Base-by-base conservation (phyloP, 1,140 invertebrate genomes). In the Neodiprion pinetum region DNA sequence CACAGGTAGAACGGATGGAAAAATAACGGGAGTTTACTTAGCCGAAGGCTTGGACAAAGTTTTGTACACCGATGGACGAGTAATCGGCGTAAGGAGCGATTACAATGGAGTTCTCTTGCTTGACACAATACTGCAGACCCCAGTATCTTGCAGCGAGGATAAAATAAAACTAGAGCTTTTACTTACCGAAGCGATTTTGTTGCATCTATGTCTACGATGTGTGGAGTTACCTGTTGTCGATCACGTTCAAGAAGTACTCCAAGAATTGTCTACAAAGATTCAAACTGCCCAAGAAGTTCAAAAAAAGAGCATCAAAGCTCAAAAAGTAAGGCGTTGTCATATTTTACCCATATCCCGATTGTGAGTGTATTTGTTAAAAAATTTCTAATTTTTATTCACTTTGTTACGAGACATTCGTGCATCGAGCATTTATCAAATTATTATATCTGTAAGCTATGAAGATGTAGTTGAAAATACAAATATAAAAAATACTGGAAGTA, bases 91-190 rank as follows among this genome's bases (percentile, higher is more conserved):
- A 53, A 91, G 97, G 71, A 93, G 94, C 69, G 96, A 97, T 85
- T 95, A 97, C 81, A 96, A 96, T 90, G 96, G 96, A 75, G 95
- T 98, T 21, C 88, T 97, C 65, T 87, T 98, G 14, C 88, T 97
- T 76, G 95, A 97, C 80, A 96, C 96, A 28, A 94, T 96, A 77
- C 88, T 98, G 61, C 96, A 97, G 87, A 92, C 93, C 75, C 93
- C 95, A 49, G 90, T 96, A 67, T 89, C 89, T 69, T 88, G 90
- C 74, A 89, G 91, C 53, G 94, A 96, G 81, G 94, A 96, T 84
- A 88, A 92, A 78, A 92, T 97, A 77, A 94, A 93, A 85, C 87
- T 97, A 76, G 96, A 98, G 88, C 89, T 98, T 73, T 92, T 95
- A 66, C 88, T 96, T 65, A 95, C 95, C 40, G 96, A 98, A 92